Base-by-base conservation (phyloP, 2,797 vertebrate genomes). In the Cyprinodon diabolis region DNA sequence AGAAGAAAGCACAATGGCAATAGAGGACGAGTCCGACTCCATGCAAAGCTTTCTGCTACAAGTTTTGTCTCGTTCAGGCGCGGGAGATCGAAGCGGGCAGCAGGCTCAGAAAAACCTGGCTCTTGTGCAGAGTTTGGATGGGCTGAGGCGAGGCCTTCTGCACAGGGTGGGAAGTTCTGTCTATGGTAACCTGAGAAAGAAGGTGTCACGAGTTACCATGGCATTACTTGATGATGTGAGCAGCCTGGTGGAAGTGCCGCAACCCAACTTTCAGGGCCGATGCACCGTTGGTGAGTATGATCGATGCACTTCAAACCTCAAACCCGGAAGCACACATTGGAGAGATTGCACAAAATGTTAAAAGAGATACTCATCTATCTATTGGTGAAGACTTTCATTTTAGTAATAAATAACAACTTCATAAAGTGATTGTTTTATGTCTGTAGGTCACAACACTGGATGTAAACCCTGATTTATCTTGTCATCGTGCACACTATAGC, bases 141-240 rank as follows among this genome's bases (percentile, higher is more conserved):
- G 91, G 52, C 87, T 95, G 71, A 92, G 94, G 83, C 94, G 76
- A 72, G 94, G 95, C 62, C 90, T 97, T 54, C 84, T 97, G 81
- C 95, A 94, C 87, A 94, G 93, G 82, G 94, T 96, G 86, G 96
- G 96, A 43, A 95, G 84, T 71, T 95, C 96, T 6, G 95, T 96
- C 63, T 96, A 96, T 37, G 78, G 93, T 68, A 96, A 93, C 89
- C 92, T 97, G 83, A 95, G 93, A 84, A 91, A 91, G 82, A 96
- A 96, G 84, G 94, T 96, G 54, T 95, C 94, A 2, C 93, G 90
- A 7, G 94, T 96, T 81, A 96, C 94, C 66, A 93, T 93, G 84
- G 94, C 95, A 0, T 87, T 97, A 81, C 93, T 96, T 70, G 95
- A 96, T 76, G 96, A 96, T 80, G 95, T 97, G 56, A 95, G 95